Conservation (phyloP, 2,113 vertebrate genomes). For the Isichthys henryi region DNA sequence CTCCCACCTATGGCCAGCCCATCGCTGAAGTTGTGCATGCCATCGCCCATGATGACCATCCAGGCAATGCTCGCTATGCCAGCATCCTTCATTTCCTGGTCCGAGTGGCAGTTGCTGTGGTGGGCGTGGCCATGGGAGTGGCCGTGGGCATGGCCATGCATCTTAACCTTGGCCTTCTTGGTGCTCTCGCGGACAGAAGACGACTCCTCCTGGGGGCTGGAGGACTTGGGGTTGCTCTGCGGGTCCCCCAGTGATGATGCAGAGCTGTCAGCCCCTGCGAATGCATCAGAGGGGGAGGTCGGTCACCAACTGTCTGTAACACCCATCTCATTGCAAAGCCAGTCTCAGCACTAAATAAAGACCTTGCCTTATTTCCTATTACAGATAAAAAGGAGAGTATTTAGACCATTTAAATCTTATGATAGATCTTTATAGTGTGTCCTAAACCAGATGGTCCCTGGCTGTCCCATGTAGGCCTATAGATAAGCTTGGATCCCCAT, state of each 20-base stretch:
- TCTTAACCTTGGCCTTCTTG: conserved; percentile 58
- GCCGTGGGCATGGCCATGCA: conserved; percentile 64
- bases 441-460: neutral
- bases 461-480: neutral
- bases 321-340: neutral
- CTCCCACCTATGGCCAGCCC: conserved; percentile 88
- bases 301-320: neutral
- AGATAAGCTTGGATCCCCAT: neutral
- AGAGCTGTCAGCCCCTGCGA: conserved; percentile 62
- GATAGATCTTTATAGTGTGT: neutral
- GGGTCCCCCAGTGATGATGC: conserved; percentile 68
- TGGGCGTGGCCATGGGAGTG: conserved; percentile 79
- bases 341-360: neutral
- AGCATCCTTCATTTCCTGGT: conserved; percentile 90
- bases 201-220: conserved; percentile 45
- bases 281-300: neutral
- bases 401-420: neutral
- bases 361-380: neutral
- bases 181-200: conserved; percentile 55
- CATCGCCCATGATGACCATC: conserved; percentile 99
- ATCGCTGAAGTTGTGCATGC: conserved; percentile 98
- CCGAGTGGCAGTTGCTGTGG: conserved; percentile 90
- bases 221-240: conserved; percentile 65
- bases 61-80: conserved; percentile 96
- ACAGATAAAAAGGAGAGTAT: neutral